Evolutionary conservation across 2,888 invertebrate species (phyloP), one percentile per base, ranked within the genome.

Genomic region (Ormyrus labotus): DNA sequence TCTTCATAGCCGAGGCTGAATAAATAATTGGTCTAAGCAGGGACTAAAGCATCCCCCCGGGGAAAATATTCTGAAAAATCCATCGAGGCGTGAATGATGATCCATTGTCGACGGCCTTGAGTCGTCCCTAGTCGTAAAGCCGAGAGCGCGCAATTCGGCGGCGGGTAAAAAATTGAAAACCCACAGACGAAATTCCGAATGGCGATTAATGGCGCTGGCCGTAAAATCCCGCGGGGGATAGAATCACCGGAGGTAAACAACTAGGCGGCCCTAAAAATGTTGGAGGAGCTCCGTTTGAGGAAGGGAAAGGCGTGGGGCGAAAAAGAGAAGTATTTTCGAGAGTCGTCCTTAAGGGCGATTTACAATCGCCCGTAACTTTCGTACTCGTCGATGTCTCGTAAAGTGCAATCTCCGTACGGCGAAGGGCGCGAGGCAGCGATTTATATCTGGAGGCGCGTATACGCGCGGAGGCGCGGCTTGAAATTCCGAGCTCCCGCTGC

Each of bases 381-480:
- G 45, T 69, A 55, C 81, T 73, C 79, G 78, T 79, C 81, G 81
- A 82, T 82, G 81, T 82, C 79, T 82, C 81, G 79, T 82, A 82
- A 82, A 82, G 73, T 79, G 73, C 79, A 78, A 82, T 82, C 76
- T 76, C 76, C 68, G 63, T n/a, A 13, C n/a, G 11, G 19, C 64
- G 65, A 63, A 34, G 63, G 10, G 67, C 19, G 69, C 51, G 76
- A 47, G 76, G 13, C 50, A 58, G 60, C 57, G 47, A 19, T n/a
- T 47, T 7, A 7, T 45, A 47, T 68, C n/a, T 69, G 34, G 34
- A 34, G 34, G 13, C 19, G 13, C 34, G 53, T 13, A 10, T 2
- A 10, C 45, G 13, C 10, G 10, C 64, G 6, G 53, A 55, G 78
- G 68, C 69, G 69, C 60, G 70, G 65, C 67, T 67, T 51, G 71